Evolutionary conservation across 2,797 vertebrate species (phyloP).

Genomic region (Trichosurus vulpecula): DNA sequence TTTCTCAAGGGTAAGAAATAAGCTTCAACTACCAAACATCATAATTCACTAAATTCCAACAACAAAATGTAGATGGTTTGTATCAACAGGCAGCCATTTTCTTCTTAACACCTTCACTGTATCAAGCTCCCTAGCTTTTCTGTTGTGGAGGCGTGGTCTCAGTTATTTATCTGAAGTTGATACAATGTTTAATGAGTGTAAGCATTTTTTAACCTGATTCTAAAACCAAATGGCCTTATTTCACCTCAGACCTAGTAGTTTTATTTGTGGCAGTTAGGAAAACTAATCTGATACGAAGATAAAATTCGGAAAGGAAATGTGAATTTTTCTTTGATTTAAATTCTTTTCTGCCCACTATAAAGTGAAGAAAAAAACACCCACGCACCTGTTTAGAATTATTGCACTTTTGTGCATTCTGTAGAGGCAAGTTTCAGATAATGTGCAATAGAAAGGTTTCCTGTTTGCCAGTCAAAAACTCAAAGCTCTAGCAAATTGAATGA

Average conservation of each 20-base stretch:
- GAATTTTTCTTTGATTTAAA: not conserved
- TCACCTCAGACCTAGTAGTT: conserved; percentile 31
- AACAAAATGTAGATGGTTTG: not conserved
- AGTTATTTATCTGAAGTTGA: conserved; percentile 25
- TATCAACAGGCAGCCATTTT: not conserved
- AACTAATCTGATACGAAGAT: not conserved
- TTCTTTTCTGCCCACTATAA: not conserved
- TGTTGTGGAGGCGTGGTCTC: conserved; percentile 6
- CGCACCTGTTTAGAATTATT: not conserved
- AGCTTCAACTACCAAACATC: not conserved
- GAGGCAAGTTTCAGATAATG: conserved; percentile 11
- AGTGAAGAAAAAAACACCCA: not conserved
- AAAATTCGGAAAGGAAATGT: not conserved
- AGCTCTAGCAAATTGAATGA: conserved; percentile 42
- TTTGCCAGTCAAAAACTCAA: conserved; percentile 48
- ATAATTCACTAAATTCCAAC: not conserved
- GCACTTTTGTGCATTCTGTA: not conserved
- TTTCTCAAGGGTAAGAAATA: conserved; percentile 94
- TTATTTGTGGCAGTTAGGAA: conserved; percentile 1
- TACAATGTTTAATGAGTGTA: not conserved
- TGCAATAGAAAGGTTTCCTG: conserved; percentile 24
- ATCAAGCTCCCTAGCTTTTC: conserved; percentile 7
- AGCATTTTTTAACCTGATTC: conserved; percentile 43
- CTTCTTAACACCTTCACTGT: not conserved
- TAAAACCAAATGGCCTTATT: conserved; percentile 40